Evolutionary conservation across 64 coral and sea anemone genomes (phyloP).

Genomic region (Montipora sp.): DNA sequence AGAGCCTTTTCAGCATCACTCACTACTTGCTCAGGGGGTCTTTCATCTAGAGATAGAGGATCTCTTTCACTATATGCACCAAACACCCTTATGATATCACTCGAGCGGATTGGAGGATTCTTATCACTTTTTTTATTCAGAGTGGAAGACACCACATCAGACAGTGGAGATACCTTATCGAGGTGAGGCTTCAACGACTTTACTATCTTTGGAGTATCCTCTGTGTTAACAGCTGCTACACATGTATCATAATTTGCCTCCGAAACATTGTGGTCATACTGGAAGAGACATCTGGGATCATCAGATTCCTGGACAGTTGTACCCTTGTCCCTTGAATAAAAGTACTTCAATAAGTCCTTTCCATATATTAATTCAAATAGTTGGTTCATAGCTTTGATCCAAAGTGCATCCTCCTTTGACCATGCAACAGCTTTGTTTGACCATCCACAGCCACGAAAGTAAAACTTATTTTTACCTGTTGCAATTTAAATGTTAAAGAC

Average conservation of each 20-base stretch:
- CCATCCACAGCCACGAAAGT: conserved; percentile 44
- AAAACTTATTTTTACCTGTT: conserved; percentile 9
- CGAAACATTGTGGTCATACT: conserved; percentile 16
- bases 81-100: conserved; percentile 14
- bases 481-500: neutral
- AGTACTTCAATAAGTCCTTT: too few species aligned
- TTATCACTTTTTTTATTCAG: neutral
- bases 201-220: neutral
- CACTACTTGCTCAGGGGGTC: neutral
- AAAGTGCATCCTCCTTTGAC: conserved; percentile 16
- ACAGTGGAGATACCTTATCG: neutral
- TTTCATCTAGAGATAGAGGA: conserved; percentile 8
- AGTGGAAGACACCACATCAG: neutral
- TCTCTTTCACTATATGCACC: conserved; percentile 15
- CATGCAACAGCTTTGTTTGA: conserved; percentile 17
- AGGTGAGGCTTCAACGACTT: neutral
- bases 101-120: neutral
- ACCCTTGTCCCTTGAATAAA: too few species aligned
- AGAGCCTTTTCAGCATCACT: conserved; percentile 16
- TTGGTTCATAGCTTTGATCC: conserved; percentile 23
- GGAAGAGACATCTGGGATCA: conserved; percentile 3
- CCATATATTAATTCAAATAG: too few species aligned
- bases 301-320: too few species aligned
- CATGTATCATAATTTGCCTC: conserved; percentile 13
- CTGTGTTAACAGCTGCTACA: too few species aligned